Conservation (phyloP, 30 jellyfish, hydroid and myxozoan species). For the Turritopsis rubra region DNA sequence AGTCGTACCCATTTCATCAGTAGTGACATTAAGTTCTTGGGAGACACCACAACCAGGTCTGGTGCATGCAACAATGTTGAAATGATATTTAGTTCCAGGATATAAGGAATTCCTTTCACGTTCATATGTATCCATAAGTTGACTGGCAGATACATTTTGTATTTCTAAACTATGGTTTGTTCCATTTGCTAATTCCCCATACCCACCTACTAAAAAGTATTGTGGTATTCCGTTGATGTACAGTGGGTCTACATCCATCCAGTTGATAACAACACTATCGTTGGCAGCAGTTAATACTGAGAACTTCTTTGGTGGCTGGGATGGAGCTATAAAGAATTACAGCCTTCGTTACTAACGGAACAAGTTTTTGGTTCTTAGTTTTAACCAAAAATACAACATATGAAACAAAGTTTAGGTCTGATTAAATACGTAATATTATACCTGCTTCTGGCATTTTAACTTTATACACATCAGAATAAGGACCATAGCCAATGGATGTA, state of each 20-base stretch:
- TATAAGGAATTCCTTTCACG: not conserved
- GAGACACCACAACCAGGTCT: conserved; percentile 13
- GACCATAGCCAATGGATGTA: conserved; percentile 5
- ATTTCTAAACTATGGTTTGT: conserved; percentile 1
- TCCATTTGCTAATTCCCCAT: conserved; percentile 7
- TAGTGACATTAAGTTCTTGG: not conserved
- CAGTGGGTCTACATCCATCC: not conserved
- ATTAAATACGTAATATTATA: not conserved
- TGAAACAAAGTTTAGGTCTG: not conserved
- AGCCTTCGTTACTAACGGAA: not conserved
- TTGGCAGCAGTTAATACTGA: not conserved
- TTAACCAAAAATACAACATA: not conserved
- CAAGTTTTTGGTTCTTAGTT: not conserved
- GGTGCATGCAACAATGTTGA: not conserved
- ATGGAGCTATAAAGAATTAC: not conserved
- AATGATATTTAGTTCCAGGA: not conserved
- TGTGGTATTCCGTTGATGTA: not conserved
- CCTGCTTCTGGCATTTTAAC: conserved; percentile 1
- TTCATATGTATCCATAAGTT: not conserved
- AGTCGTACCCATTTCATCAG: conserved; percentile 10
- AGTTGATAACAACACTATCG: not conserved
- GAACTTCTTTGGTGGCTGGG: not conserved
- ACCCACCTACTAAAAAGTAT: not conserved
- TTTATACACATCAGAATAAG: not conserved
- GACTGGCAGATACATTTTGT: not conserved